These are phyloP conservation scores for Bradynema listronoti DNA, from an alignment of 1,140 invertebrate genomes.

Conservation along the genomic window DNA sequence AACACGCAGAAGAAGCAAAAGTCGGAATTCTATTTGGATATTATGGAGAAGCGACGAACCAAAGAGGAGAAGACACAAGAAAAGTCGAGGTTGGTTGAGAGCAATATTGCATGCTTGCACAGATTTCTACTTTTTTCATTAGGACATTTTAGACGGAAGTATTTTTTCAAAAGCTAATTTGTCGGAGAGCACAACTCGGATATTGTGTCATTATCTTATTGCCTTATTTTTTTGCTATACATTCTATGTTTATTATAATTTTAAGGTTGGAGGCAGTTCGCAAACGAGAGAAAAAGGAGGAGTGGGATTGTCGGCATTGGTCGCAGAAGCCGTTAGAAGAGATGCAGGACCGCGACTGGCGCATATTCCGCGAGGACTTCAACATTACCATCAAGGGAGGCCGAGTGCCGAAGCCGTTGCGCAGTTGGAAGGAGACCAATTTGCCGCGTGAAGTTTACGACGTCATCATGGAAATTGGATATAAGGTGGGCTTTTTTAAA, in stretches of 20 bases:
- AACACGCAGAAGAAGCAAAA: conserved; percentile 87
- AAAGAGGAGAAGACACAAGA: conserved; percentile 96
- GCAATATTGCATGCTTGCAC: no score
- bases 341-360: conserved; percentile 99
- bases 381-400: conserved; percentile 97
- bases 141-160: background rate
- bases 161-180: conserved; percentile 1
- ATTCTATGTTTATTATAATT: no score
- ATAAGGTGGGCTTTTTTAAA: conserved; percentile 66
- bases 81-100: conserved; percentile 59
- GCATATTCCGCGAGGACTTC: conserved; percentile 98
- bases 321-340: conserved; percentile 83
- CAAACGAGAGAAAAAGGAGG: conserved; percentile 70
- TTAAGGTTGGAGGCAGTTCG: conserved; percentile 31
- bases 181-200: no score
- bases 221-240: no score
- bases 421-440: conserved; percentile 87
- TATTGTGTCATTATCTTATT: no score
- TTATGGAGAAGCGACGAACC: conserved; percentile 86
- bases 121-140: background rate
- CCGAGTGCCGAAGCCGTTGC: conserved; percentile 86
- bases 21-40: conserved; percentile 92
- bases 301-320: conserved; percentile 98
- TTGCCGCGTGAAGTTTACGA: conserved; percentile 84
- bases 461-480: conserved; percentile 88